Evolutionary conservation across 2,113 vertebrate species (phyloP).

Genomic region (Gymnocephalus cernua): DNA sequence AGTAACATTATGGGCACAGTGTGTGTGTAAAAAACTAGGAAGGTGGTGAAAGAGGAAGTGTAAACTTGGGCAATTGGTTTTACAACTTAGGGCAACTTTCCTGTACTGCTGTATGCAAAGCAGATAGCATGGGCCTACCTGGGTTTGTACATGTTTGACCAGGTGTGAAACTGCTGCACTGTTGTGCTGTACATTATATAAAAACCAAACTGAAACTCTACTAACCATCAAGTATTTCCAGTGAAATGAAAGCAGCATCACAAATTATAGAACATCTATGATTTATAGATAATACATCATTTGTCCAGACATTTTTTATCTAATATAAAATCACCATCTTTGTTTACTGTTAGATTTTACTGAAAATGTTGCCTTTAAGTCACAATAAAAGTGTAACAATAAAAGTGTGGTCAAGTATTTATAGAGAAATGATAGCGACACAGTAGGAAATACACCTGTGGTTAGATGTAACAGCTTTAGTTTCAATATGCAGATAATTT

Average conservation of each 20-base stretch:
- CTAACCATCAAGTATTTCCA: slow-evolving; percentile 3
- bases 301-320: background rate
- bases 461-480: slow-evolving; percentile 12
- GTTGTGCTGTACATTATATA: background rate
- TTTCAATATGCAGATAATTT: slow-evolving; percentile 52
- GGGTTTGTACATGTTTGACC: background rate
- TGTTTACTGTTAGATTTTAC: background rate
- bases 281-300: background rate
- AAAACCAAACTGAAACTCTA: slow-evolving; percentile 18
- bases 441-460: slow-evolving; percentile 50
- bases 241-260: slow-evolving; percentile 3
- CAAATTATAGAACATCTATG: background rate
- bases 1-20: background rate
- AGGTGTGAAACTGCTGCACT: slow-evolving; percentile 17
- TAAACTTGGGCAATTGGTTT: background rate
- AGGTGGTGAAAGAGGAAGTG: no score
- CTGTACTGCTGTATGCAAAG: background rate
- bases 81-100: background rate
- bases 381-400: background rate
- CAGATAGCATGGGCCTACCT: background rate
- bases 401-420: background rate
- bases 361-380: background rate
- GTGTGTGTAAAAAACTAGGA: background rate
- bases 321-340: background rate
- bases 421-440: slow-evolving; percentile 9